Conservation (phyloP, 2,797 vertebrate genomes). For the Lutjanus argentimaculatus region DNA sequence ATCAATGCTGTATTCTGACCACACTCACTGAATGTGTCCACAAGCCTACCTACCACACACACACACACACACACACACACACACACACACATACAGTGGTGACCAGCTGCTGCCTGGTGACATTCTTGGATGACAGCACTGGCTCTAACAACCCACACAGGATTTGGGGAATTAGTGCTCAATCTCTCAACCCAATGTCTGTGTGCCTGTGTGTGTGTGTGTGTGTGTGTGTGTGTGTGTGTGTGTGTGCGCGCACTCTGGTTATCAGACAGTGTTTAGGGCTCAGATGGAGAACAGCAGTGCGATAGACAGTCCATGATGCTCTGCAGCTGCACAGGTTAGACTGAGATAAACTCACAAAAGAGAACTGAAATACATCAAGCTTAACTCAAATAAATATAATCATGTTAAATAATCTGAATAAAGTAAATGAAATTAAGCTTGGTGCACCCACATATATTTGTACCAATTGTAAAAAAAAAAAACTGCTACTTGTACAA, state of each 20-base stretch:
- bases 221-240: constrained; percentile 19
- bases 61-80: constrained; percentile 13
- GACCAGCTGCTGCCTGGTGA: constrained; percentile 73
- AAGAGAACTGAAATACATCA: constrained; percentile 40
- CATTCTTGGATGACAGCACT: constrained; percentile 73
- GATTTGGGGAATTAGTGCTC: constrained; percentile 72
- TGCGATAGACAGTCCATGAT: constrained; percentile 45
- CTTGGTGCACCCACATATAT: background rate
- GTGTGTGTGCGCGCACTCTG: constrained; percentile 7
- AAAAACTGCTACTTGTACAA: background rate
- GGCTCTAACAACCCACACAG: constrained; percentile 71
- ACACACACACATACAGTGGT: constrained; percentile 38
- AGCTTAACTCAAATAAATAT: constrained; percentile 10
- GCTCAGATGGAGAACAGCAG: constrained; percentile 62
- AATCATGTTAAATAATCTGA: background rate
- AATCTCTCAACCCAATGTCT: constrained; percentile 48
- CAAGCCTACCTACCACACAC: background rate
- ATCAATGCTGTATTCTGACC: constrained; percentile 42
- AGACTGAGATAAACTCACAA: constrained; percentile 38
- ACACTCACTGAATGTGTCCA: constrained; percentile 22
- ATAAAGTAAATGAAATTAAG: background rate
- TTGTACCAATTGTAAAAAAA: background rate
- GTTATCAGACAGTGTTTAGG: constrained; percentile 61
- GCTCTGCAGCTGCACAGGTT: constrained; percentile 58
- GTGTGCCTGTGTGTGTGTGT: constrained; percentile 29